Conservation (phyloP, 2,113 vertebrate genomes). For the Desmodus rotundus region DNA sequence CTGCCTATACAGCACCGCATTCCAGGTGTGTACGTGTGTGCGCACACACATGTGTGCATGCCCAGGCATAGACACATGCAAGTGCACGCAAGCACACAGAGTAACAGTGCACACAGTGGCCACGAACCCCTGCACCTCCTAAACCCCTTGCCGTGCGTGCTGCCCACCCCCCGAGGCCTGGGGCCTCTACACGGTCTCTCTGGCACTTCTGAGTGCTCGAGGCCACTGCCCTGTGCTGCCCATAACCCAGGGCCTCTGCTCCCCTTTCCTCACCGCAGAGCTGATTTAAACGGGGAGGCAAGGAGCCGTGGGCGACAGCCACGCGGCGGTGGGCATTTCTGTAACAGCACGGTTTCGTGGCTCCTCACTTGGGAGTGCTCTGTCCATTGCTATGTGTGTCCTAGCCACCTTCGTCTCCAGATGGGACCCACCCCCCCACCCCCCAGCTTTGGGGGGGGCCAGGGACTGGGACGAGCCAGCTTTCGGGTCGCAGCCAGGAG, state of each 20-base stretch:
- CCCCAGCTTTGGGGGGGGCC: too few relatives aligned
- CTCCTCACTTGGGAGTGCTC: neutral
- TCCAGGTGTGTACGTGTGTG: too few relatives aligned
- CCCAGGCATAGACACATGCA: too few relatives aligned
- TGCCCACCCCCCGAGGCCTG: neutral
- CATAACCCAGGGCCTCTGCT: neutral
- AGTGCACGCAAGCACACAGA: too few relatives aligned
- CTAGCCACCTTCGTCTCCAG: neutral
- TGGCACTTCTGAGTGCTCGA: neutral
- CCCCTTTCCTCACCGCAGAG: neutral
- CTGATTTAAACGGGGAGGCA: neutral
- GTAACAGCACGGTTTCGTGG: too few relatives aligned
- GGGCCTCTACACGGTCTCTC: neutral
- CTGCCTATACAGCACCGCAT: neutral
- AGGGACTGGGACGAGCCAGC: too few relatives aligned
- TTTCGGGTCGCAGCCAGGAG: neutral
- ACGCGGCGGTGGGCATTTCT: accelerated
- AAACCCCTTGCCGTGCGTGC: neutral
- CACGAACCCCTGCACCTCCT: neutral
- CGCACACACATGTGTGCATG: too few relatives aligned
- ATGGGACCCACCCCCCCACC: neutral
- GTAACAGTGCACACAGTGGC: accelerated
- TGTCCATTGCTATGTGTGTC: neutral
- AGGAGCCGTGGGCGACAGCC: neutral
- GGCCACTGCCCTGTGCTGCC: neutral